Evolutionary conservation across 2,888 invertebrate genomes (phyloP), one percentile per base, ranked within the genome.

Genomic region (Dilophus febrilis): DNA sequence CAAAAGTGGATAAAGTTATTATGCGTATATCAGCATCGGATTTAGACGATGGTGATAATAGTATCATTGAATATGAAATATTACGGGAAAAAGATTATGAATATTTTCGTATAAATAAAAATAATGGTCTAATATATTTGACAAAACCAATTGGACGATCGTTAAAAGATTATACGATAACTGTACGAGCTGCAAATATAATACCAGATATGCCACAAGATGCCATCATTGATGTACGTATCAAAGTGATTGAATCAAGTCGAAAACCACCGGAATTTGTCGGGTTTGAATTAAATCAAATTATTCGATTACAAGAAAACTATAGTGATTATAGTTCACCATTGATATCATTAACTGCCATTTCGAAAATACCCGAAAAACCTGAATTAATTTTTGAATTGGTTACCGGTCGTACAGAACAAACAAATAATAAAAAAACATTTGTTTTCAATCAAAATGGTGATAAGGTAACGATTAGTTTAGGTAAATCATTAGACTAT

Each of bases 1-100:
- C 78, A 50, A 66, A 69, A 43, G 70, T 73, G 44, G 74, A 60
- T 48, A 54, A 55, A 40, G 80, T 82, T 56, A 84, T 90, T 45
- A 84, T 87, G 81, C 71, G 84, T 56, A 83, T 91, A 57, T 87
- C 90, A 43, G 90, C 91, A 13, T 88, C 87, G 26, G 91, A 90
- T 59, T 79, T 86, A 48, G 92, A 94, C 55, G 84, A 88, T 54
- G 87, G 90, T 12, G 77, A 81, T 55, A 95, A 95, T 65, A 87
- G 90, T 42, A 75, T 78, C 50, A 74, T 92, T 11, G 71, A 72
- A 45, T 92, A 90, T 48, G 56, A 57, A 48, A 56, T 57, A 26
- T 56, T 61, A 36, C 51, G 61, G 36, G 64, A 66, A 27, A 64
- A 64, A 39, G 65, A 70, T 51, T 56, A 60, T 47, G 71, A 72